Conservation (phyloP, 2,888 invertebrate genomes). For the Plagodis pulveraria region DNA sequence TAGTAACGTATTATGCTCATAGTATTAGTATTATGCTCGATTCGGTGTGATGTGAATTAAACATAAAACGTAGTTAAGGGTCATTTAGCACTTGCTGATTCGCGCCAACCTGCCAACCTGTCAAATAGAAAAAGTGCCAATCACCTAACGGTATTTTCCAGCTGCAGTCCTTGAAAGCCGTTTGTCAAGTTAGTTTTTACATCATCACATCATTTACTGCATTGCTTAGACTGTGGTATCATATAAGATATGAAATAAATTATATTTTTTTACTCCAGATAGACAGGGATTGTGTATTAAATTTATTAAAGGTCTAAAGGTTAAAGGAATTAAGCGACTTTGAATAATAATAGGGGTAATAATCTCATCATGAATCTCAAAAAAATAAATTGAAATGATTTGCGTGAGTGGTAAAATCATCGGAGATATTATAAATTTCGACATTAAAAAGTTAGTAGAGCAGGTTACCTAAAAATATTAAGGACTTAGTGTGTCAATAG, state of each 20-base stretch:
- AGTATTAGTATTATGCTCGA: no score
- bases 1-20: no score
- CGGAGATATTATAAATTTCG: no score
- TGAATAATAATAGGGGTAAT: neutral
- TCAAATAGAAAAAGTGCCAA: no score
- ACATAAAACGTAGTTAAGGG: no score
- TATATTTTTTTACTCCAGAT: slow-evolving; percentile 20
- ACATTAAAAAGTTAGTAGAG: neutral
- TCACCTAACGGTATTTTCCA: no score
- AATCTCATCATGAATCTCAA: neutral
- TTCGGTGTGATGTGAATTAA: no score
- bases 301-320: slow-evolving; percentile 7
- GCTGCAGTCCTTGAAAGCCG: no score
- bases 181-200: no score
- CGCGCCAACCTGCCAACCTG: no score
- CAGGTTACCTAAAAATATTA: slow-evolving; percentile 17
- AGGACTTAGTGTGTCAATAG: slow-evolving; percentile 23
- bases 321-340: slow-evolving; percentile 1
- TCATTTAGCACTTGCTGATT: no score
- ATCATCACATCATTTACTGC: slow-evolving; percentile 6
- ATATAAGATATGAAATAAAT: slow-evolving; percentile 25
- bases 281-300: slow-evolving; percentile 20
- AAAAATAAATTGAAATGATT: slow-evolving; percentile 1
- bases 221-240: slow-evolving; percentile 16
- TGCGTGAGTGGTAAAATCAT: slow-evolving; percentile 6